phyloP scores from a whole-genome alignment of 2,888 invertebrate species.

The Amblyjoppa fuscipennis region DNA sequence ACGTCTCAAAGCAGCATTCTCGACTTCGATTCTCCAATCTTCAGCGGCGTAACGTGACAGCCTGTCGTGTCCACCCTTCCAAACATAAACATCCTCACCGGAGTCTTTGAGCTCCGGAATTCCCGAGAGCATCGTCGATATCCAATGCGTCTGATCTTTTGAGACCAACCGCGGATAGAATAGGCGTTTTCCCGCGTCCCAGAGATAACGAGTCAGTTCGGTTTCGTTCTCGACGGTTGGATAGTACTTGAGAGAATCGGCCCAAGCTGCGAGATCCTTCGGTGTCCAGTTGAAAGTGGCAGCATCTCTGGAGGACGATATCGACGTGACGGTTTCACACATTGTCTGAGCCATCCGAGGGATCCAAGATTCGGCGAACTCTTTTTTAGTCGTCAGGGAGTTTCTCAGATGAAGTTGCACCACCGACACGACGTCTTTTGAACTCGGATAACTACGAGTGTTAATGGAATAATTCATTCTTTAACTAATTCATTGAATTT shows the following conservation, averaged over 20 bases:
- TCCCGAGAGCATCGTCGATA: slow-evolving; percentile 74
- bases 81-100: slow-evolving; percentile 77
- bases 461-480: neutral
- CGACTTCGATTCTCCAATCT: slow-evolving; percentile 80
- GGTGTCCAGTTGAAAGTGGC: slow-evolving; percentile 74
- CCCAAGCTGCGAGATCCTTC: slow-evolving; percentile 80
- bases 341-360: slow-evolving; percentile 75
- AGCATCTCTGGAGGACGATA: slow-evolving; percentile 69
- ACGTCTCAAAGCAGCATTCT: slow-evolving; percentile 78
- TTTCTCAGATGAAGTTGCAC: slow-evolving; percentile 78
- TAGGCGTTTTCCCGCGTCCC: slow-evolving; percentile 78
- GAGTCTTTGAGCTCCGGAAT: slow-evolving; percentile 61
- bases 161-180: slow-evolving; percentile 76
- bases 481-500: neutral
- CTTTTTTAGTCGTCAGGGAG: slow-evolving; percentile 68
- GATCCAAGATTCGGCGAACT: slow-evolving; percentile 77
- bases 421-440: slow-evolving; percentile 77
- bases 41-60: slow-evolving; percentile 74
- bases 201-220: slow-evolving; percentile 74
- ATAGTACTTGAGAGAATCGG: slow-evolving; percentile 78
- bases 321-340: slow-evolving; percentile 75
- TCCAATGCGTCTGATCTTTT: slow-evolving; percentile 77
- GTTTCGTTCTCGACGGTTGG: slow-evolving; percentile 75
- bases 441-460: slow-evolving; percentile 73
- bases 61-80: slow-evolving; percentile 75